A percentile compares a stretch with the other conserved stretches of the same genome.
These are phyloP conservation scores for Lepidocyrtinus sp. DNA, from an alignment of 2,888 invertebrate species.

Conservation along the genomic window DNA sequence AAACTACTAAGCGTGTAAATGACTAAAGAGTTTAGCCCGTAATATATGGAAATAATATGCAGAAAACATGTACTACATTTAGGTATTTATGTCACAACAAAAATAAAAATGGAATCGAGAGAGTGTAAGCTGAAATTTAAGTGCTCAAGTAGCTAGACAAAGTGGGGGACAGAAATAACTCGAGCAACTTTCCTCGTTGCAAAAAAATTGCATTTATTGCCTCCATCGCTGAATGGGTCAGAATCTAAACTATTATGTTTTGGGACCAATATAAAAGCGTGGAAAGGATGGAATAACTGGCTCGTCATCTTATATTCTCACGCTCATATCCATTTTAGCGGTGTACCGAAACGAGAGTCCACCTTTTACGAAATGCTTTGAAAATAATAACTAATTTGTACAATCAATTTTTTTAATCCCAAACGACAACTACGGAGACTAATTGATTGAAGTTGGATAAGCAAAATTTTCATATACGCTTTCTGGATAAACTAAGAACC, in stretches of 20 bases:
- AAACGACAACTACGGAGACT: no score
- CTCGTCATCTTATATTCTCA: background rate
- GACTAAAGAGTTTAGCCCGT: slow-evolving; percentile 18
- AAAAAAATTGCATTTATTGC: background rate
- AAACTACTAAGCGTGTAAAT: slow-evolving; percentile 5
- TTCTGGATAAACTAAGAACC: no score
- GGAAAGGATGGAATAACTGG: background rate
- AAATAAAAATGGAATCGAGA: slow-evolving; percentile 28
- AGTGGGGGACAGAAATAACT: slow-evolving; percentile 54
- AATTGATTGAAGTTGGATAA: no score
- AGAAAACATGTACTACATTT: background rate
- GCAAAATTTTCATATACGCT: no score
- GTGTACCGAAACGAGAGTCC: background rate
- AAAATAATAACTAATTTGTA: no score
- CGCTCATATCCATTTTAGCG: slow-evolving; percentile 9
- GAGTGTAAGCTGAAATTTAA: slow-evolving; percentile 15
- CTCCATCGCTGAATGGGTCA: slow-evolving; percentile 1
- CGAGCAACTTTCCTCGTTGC: slow-evolving; percentile 39
- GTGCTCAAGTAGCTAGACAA: background rate
- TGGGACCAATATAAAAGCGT: background rate
- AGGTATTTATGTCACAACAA: slow-evolving; percentile 44
- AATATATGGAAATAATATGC: slow-evolving; percentile 32
- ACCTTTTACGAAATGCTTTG: no score
- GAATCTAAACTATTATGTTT: background rate
- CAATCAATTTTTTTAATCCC: no score